A percentile compares a stretch with the other conserved stretches of the same genome.
Evolutionary conservation across 2,797 vertebrate genomes (phyloP).

Genomic region (Glyptemys insculpta): DNA sequence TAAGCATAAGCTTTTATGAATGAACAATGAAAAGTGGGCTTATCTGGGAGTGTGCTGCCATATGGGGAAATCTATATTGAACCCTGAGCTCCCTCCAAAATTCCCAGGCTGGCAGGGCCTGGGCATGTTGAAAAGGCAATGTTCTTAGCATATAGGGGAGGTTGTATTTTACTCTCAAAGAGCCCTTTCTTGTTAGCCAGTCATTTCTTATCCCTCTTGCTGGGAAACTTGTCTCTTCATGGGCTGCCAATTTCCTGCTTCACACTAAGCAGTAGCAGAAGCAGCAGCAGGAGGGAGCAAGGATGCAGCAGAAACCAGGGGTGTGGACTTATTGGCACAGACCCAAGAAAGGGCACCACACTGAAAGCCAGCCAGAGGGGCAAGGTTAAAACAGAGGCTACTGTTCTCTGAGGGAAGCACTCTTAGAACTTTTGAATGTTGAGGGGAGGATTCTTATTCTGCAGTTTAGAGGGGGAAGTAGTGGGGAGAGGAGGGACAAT

Average conservation of each 20-base stretch:
- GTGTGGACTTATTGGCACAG: conserved; percentile 14
- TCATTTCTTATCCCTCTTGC: background rate
- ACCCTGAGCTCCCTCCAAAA: background rate
- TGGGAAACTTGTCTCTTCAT: conserved; percentile 43
- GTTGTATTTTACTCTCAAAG: conserved; percentile 24
- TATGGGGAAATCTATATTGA: background rate
- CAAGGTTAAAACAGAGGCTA: background rate
- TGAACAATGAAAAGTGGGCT: background rate
- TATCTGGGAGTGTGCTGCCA: background rate
- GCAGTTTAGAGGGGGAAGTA: background rate
- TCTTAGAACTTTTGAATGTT: background rate
- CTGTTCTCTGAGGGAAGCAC: background rate
- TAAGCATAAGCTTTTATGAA: background rate
- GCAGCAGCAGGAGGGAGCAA: conserved; percentile 39
- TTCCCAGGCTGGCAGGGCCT: background rate
- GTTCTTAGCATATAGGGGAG: background rate
- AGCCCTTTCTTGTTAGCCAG: conserved; percentile 18
- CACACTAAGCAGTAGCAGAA: background rate
- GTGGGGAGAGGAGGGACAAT: background rate
- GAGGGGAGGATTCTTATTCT: background rate
- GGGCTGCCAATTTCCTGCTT: conserved; percentile 48
- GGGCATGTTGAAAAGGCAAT: background rate
- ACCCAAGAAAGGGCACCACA: background rate
- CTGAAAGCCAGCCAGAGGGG: background rate
- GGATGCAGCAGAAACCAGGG: background rate